Base-by-base conservation (phyloP, 2,888 invertebrate species). In the Merodon equestris region DNA sequence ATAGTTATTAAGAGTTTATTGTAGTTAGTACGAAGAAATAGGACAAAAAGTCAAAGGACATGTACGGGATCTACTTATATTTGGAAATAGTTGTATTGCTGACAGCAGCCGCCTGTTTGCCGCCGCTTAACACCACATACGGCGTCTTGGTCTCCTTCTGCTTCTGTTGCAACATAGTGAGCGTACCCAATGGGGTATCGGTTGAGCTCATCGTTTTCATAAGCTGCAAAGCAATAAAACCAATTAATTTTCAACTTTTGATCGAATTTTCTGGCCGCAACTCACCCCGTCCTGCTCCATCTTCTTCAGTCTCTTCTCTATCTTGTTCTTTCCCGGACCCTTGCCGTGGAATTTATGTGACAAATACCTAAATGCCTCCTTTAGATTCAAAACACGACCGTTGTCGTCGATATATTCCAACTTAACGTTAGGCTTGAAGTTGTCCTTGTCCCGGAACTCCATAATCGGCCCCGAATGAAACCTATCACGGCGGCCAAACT, bases 311-410 rank as follows among this genome's bases (percentile, higher is more conserved):
- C 98, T 92, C 87, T 99, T 99, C 90, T 99, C 99, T 84, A 94
- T 93, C 90, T 99, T 99, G 90, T 97, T 98, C 89, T 99, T 99
- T 63, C 99, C 99, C 15, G 99, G 98, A 1, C 98, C 98, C 90
- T 99, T 99, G 60, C 99, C 99, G 90, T 99, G 99, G 91, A 99
- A 99, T 90, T 98, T 97, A 89, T 98, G 99, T 18, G 97, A 97
- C 63, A 99, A 91, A 90, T 97, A 96, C 83, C 96, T 92, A 90
- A 98, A 99, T 53, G 99, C 99, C 90, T 99, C 99, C 89, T 99
- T 99, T 67, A 95, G 94, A 85, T 94, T 95, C 74, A 99, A 92
- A 84, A 95, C 92, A 66, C 96, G 94, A 0, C 99, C 99, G 86
- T 96, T 95, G 86, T 98, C 98, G 89, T 99, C 99, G 82, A 97